Conservation (phyloP, 2,113 vertebrate species). For the Neotragus moschatus region DNA sequence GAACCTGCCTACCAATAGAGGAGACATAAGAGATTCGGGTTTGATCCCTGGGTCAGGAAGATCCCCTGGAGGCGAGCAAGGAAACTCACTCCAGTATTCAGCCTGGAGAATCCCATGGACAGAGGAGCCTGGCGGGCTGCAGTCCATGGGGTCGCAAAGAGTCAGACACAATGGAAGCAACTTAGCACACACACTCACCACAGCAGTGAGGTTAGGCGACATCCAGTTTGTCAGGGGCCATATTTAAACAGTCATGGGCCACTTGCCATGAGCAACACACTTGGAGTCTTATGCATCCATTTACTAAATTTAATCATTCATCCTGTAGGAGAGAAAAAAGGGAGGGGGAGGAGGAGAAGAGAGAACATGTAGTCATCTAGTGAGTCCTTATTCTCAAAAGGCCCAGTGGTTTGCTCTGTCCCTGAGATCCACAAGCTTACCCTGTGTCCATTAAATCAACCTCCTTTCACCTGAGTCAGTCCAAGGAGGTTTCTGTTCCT, state of each 20-base stretch:
- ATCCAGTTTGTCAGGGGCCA: no score
- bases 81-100: not conserved
- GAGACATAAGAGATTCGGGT: not conserved
- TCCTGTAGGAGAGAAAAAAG: not conserved
- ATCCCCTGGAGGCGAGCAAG: not conserved
- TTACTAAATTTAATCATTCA: not conserved
- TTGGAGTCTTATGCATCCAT: not conserved
- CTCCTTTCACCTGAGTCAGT: not conserved
- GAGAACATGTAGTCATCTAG: not conserved
- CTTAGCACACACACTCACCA: not conserved
- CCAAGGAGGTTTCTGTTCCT: not conserved
- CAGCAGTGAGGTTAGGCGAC: not conserved
- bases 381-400: not conserved
- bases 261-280: no score
- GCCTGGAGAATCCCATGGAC: not conserved
- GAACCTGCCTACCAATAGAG: not conserved
- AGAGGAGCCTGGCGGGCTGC: not conserved
- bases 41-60: not conserved
- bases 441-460: not conserved
- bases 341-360: not conserved
- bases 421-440: not conserved
- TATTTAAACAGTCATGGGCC: not conserved
- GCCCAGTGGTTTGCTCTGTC: not conserved
- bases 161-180: not conserved
- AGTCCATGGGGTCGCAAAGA: not conserved